A percentile compares a stretch with the other conserved stretches of the same genome.
phyloP scores from a whole-genome alignment of 2,113 vertebrate species.

The Petroica traversi region DNA sequence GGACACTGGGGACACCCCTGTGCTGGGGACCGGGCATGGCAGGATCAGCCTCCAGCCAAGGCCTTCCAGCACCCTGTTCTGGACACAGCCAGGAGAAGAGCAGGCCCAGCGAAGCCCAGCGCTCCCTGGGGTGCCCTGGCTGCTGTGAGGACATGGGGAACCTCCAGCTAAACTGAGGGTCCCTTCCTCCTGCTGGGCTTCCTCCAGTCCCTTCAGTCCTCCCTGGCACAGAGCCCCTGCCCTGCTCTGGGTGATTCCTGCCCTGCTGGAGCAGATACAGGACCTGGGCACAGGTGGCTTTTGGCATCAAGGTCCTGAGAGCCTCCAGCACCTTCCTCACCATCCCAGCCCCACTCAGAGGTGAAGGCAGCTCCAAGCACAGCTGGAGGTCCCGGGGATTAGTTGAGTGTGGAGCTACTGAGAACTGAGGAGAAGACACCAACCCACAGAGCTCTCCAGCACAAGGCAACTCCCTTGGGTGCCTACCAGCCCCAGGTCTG shows the following conservation, averaged over 20 bases:
- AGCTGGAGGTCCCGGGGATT: background rate
- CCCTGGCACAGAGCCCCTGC: background rate
- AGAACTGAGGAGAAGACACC: background rate
- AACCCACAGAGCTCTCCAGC: background rate
- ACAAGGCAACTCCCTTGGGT: background rate
- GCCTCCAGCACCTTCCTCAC: background rate
- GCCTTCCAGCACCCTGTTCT: fast-evolving
- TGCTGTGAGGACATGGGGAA: fast-evolving
- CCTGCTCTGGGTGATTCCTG: background rate
- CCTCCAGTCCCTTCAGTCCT: background rate
- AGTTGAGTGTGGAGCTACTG: fast-evolving
- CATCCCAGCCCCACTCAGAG: background rate
- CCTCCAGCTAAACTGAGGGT: background rate
- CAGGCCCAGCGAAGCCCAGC: background rate
- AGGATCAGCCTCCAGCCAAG: background rate
- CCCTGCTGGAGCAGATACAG: fast-evolving
- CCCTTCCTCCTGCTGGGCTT: background rate
- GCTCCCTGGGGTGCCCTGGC: background rate
- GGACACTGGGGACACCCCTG: background rate
- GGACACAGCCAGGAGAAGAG: background rate
- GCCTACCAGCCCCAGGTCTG: background rate
- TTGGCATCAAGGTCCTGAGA: background rate
- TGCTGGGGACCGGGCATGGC: background rate
- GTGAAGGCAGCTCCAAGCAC: background rate
- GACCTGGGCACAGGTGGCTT: background rate